These are phyloP conservation scores for Hestina assimilis DNA, from an alignment of 1,140 invertebrate genomes.

Conservation along the genomic window DNA sequence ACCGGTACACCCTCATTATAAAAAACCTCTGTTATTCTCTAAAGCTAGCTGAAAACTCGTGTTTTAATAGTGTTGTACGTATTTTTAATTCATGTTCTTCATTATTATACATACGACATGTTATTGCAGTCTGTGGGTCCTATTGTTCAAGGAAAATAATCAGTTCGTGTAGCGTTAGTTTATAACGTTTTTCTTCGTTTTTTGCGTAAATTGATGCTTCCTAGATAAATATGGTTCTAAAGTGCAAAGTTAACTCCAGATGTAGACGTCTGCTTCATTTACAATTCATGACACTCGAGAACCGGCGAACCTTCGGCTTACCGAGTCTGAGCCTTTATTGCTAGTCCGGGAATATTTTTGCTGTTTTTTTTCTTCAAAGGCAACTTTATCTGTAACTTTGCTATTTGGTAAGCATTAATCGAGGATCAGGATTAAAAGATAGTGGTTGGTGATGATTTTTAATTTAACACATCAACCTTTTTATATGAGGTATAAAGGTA, in stretches of 20 bases:
- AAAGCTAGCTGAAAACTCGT: background rate
- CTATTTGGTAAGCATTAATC: no score
- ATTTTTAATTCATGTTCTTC: background rate
- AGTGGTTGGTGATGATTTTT: no score
- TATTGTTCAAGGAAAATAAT: no score
- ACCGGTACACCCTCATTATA: background rate
- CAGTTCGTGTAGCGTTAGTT: no score
- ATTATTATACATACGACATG: background rate
- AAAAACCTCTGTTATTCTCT: background rate
- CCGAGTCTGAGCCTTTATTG: background rate
- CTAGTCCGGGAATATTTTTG: background rate
- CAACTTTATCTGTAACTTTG: no score
- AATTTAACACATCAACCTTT: no score
- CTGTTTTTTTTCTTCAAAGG: background rate
- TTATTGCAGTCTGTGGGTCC: no score
- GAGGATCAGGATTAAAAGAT: no score
- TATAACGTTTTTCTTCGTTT: no score
- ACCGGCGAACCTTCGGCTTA: background rate
- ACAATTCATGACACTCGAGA: slow-evolving; percentile 14
- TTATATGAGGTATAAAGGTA: no score
- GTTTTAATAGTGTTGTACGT: background rate
- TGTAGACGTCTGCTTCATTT: slow-evolving; percentile 19
- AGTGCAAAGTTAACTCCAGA: background rate
- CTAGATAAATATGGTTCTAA: background rate
- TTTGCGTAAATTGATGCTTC: no score